Evolutionary conservation across 2,888 invertebrate species (phyloP).

Genomic region (Limnephilus rhombicus): DNA sequence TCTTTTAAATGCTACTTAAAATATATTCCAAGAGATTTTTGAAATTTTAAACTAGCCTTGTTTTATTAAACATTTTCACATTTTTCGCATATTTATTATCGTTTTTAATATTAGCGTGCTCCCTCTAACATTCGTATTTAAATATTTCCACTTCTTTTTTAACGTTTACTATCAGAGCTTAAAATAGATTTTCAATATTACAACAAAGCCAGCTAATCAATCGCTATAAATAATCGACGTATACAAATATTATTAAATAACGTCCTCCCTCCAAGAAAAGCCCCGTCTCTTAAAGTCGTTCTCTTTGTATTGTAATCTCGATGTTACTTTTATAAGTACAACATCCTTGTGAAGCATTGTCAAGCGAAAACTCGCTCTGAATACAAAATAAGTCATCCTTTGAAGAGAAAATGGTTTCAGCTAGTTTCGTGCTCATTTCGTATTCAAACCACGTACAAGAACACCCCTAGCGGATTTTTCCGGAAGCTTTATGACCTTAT

Average conservation of each 20-base stretch:
- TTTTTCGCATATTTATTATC: no score
- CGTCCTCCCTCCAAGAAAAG: not conserved
- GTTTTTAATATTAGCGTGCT: no score
- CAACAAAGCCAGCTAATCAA: not conserved
- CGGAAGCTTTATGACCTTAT: slow-evolving; percentile 7
- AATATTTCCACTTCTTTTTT: no score
- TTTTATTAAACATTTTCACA: no score
- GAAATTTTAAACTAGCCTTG: no score
- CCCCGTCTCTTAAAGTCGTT: not conserved
- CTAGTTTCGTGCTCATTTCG: not conserved
- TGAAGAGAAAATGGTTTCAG: not conserved
- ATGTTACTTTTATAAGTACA: not conserved
- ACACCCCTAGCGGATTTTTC: not conserved
- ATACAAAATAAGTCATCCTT: slow-evolving; percentile 2
- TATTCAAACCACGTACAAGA: not conserved
- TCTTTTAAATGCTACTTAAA: no score
- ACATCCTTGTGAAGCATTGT: slow-evolving; percentile 9
- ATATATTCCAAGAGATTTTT: no score
- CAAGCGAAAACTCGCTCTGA: not conserved
- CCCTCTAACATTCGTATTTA: no score
- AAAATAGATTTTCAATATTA: not conserved
- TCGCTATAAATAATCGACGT: not conserved
- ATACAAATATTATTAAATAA: not conserved
- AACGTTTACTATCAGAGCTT: no score
- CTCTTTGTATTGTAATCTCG: not conserved